These are phyloP conservation scores for Molanna angustata DNA, from an alignment of 2,888 invertebrate species.

Conservation along the genomic window DNA sequence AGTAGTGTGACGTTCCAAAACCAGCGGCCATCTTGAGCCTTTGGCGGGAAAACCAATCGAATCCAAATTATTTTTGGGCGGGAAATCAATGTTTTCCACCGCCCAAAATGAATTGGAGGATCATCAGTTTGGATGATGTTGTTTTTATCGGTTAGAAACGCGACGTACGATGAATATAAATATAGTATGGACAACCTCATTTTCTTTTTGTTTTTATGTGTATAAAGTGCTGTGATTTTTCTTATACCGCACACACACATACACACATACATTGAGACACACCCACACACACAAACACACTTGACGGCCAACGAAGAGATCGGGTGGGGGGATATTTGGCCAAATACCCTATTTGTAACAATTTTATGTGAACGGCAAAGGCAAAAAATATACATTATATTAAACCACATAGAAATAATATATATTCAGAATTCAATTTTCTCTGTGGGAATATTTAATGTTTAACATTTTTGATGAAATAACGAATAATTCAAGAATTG, in stretches of 20 bases:
- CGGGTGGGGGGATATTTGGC: too few relatives aligned
- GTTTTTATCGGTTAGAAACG: slow-evolving; percentile 12
- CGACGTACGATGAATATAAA: slow-evolving; percentile 11
- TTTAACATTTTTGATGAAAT: too few relatives aligned
- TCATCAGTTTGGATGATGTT: slow-evolving; percentile 17
- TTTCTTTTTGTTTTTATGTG: background rate
- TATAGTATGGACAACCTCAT: slow-evolving; percentile 1
- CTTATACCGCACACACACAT: background rate
- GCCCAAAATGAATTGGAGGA: slow-evolving; percentile 21
- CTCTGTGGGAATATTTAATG: too few relatives aligned
- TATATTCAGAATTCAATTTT: too few relatives aligned
- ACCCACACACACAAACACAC: too few relatives aligned
- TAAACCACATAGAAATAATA: too few relatives aligned
- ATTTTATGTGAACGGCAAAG: too few relatives aligned
- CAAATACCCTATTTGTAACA: too few relatives aligned
- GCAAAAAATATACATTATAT: too few relatives aligned
- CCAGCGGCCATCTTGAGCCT: slow-evolving; percentile 20
- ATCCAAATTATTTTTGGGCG: slow-evolving; percentile 22
- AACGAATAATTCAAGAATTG: too few relatives aligned
- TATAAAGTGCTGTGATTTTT: slow-evolving; percentile 3
- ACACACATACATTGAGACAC: background rate
- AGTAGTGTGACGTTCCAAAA: background rate
- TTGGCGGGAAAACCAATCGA: slow-evolving; percentile 23
- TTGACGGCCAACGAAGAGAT: too few relatives aligned
- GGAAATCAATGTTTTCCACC: slow-evolving; percentile 23